A percentile compares a stretch with the other conserved stretches of the same genome.
Evolutionary conservation across 1,140 invertebrate species (phyloP).

Genomic region (Homarus americanus): DNA sequence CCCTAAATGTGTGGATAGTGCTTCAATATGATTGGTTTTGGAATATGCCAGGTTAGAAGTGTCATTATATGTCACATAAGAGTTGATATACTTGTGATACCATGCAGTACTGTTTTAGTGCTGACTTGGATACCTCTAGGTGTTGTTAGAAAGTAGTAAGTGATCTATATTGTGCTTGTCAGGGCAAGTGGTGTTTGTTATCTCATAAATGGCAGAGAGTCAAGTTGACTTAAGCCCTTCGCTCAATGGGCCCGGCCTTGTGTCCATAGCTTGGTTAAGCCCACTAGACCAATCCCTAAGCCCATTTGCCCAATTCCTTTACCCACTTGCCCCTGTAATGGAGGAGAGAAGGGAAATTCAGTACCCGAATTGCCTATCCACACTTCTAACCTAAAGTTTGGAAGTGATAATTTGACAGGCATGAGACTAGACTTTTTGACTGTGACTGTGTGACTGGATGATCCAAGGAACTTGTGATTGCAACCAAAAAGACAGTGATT

Average conservation of each 20-base stretch:
- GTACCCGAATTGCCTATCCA: constrained; percentile 10
- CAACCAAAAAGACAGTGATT: constrained; percentile 38
- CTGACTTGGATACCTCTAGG: background rate
- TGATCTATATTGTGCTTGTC: constrained; percentile 30
- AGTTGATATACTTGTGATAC: constrained; percentile 55
- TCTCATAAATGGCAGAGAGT: constrained; percentile 32
- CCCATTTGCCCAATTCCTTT: constrained; percentile 6
- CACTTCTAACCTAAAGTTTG: constrained; percentile 2
- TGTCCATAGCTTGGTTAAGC: constrained; percentile 42
- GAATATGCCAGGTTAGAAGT: constrained; percentile 19
- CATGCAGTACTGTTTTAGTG: constrained; percentile 20
- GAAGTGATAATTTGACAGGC: background rate
- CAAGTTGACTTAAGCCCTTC: constrained; percentile 30
- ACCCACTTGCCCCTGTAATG: constrained; percentile 13
- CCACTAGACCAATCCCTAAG: constrained; percentile 5
- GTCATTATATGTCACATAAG: constrained; percentile 10
- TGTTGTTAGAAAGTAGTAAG: constrained; percentile 17
- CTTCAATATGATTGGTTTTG: constrained; percentile 45
- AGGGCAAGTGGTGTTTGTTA: constrained; percentile 17
- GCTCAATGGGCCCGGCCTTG: constrained; percentile 58
- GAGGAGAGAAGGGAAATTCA: constrained; percentile 35
- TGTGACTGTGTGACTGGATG: constrained; percentile 33
- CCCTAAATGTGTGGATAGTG: constrained; percentile 47
- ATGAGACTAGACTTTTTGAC: constrained; percentile 31
- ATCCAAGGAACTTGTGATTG: constrained; percentile 2